phyloP scores from a whole-genome alignment of 2,113 vertebrate genomes.

The Atherinomorus stipes region DNA sequence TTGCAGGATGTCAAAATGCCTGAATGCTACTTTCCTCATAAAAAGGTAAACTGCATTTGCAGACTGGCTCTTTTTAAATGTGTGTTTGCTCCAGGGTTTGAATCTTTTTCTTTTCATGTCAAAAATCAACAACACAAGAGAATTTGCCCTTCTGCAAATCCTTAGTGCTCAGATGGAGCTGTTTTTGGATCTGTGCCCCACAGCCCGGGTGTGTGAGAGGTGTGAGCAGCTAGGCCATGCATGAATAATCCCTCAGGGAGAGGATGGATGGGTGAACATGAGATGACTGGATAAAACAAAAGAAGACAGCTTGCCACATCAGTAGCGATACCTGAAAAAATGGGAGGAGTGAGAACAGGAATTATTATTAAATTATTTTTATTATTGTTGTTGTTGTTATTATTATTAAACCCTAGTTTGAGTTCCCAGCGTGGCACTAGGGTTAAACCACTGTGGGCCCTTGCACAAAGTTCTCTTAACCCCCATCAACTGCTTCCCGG shows the following conservation, averaged over 20 bases:
- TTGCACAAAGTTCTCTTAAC: no score
- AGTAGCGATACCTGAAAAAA: slow-evolving; percentile 13
- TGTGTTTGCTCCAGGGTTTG: neutral
- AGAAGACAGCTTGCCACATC: slow-evolving; percentile 56
- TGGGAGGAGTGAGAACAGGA: neutral
- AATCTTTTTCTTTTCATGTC: neutral
- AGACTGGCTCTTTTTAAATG: neutral
- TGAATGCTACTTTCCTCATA: neutral
- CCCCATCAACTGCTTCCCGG: no score
- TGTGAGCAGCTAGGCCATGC: slow-evolving; percentile 58
- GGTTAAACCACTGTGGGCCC: no score
- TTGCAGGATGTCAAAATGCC: no score
- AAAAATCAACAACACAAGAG: neutral
- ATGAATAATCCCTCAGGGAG: slow-evolving; percentile 62
- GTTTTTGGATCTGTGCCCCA: slow-evolving; percentile 44
- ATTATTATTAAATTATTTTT: no score
- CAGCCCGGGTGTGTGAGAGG: slow-evolving; percentile 57
- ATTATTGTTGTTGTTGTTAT: no score
- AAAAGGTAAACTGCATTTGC: neutral
- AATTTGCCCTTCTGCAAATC: slow-evolving; percentile 8
- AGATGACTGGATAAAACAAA: slow-evolving; percentile 63
- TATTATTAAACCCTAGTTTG: no score
- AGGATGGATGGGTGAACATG: slow-evolving; percentile 59
- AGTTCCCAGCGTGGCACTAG: no score
- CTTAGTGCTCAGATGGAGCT: slow-evolving; percentile 30